A percentile compares a stretch with the other conserved stretches of the same genome.
These are phyloP conservation scores for Tyrophagus putrescentiae DNA, from an alignment of 1,140 invertebrate genomes.

Conservation along the genomic window DNA sequence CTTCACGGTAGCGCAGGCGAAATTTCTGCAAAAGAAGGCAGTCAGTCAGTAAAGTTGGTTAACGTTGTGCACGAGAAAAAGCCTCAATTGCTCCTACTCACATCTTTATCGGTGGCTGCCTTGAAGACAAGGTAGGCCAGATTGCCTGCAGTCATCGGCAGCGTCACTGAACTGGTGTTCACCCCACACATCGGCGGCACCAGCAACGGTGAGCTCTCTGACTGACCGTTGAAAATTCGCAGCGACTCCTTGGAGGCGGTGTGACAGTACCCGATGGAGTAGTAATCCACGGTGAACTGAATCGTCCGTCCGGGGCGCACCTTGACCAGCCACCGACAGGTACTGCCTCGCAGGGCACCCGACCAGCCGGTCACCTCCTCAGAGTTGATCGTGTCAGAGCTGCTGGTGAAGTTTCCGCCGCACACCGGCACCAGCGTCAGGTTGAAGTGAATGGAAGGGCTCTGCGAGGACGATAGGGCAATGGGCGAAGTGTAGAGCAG, in stretches of 20 bases:
- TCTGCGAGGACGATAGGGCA: conserved; percentile 37
- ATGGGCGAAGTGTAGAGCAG: conserved; percentile 39
- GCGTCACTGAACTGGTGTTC: no score
- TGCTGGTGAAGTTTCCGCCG: conserved; percentile 41
- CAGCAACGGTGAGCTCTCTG: conserved; percentile 50
- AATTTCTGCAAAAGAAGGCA: conserved; percentile 37
- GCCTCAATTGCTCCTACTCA: conserved; percentile 2
- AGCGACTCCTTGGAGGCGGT: conserved; percentile 31
- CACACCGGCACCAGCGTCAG: conserved; percentile 39
- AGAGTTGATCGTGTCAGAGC: conserved; percentile 40
- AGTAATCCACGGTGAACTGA: conserved; percentile 42
- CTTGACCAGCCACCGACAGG: conserved; percentile 53
- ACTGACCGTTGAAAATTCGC: conserved; percentile 55
- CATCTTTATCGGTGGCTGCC: no score
- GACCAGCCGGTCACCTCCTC: conserved; percentile 28
- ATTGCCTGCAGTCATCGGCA: no score
- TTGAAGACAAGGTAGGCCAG: no score
- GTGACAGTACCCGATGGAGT: no score
- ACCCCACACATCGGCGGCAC: no score
- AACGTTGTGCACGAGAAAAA: conserved; percentile 12
- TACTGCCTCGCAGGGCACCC: conserved; percentile 18
- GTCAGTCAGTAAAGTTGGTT: not conserved
- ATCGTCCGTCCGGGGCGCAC: conserved; percentile 54
- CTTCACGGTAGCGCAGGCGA: conserved; percentile 42
- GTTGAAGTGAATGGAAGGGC: conserved; percentile 45